Base-by-base conservation (phyloP, 1,140 invertebrate genomes). In the Lineus longissimus region DNA sequence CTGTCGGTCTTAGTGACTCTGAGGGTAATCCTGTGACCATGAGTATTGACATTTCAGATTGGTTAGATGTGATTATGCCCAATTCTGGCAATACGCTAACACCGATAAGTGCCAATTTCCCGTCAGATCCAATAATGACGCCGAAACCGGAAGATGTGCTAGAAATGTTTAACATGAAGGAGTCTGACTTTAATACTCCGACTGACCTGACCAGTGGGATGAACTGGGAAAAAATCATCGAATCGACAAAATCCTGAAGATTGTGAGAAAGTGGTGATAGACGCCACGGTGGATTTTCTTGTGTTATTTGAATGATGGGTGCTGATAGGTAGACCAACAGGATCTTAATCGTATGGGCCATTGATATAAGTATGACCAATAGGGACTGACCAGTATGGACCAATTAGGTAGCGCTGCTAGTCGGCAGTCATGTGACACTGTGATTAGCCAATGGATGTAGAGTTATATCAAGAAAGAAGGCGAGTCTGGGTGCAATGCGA, bases 31-130 rank as follows among this genome's bases (percentile, higher is more conserved):
- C 66, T 17, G 68, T 61, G 27, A 71, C 70, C 54, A 89, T 88
- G 86, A 88, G 89, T 68, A 89, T 90, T 77, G 89, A 91, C 67
- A 81, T 85, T 68, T 82, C 86, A 0, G 87, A 89, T 71, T 91
- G 89, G 89, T 76, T 91, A 45, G 88, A 90, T 61, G 87, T 86
- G 0, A 80, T 89, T 41, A 85, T 89, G 77, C 81, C 82, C 0
- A 74, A 70, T 27, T 23, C 47, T 9, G n/a, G 47, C 63, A 83
- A 72, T 7, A 74, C 71, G 7, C 55, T 80, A 19, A 76, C 76
- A 33, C 70, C 71, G 13, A 64, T 73, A 17, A 73, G 77, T 58
- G 73, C 76, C 33, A 77, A 72, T 61, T 75, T 75, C 62, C 77
- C 86, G 1, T 86, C 86, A 62, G 88, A 89, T 73, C 88, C 87